Conservation (phyloP, 2,888 invertebrate genomes). For the Acleris literana region DNA sequence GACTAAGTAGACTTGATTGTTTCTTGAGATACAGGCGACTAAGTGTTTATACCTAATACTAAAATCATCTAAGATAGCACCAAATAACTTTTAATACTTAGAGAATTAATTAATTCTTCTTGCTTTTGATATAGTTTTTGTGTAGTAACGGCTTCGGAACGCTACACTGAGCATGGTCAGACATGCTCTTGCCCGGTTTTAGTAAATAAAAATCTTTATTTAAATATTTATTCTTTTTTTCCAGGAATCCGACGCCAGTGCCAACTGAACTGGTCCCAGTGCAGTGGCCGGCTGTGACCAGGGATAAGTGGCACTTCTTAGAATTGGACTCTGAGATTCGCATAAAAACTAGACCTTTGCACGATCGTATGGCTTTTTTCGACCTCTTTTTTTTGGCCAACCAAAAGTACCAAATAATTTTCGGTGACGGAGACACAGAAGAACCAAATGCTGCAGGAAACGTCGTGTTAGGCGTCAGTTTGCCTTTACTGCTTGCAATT, state of each 20-base stretch:
- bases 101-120: too few relatives aligned
- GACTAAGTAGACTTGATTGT: too few relatives aligned
- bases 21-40: too few relatives aligned
- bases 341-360: conserved; percentile 46
- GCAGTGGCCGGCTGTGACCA: too few relatives aligned
- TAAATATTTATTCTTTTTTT: conserved; percentile 5
- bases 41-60: too few relatives aligned
- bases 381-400: conserved; percentile 54
- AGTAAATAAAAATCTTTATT: too few relatives aligned
- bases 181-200: too few relatives aligned
- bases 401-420: conserved; percentile 36
- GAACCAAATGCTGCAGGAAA: background rate
- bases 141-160: too few relatives aligned
- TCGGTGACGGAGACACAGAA: background rate
- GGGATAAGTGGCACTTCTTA: conserved; percentile 43
- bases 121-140: too few relatives aligned
- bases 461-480: background rate
- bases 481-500: background rate
- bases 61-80: too few relatives aligned
- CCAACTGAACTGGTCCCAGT: conserved; percentile 1
- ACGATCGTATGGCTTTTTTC: conserved; percentile 55
- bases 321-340: conserved; percentile 47
- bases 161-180: too few relatives aligned
- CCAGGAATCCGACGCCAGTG: conserved; percentile 60
- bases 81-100: too few relatives aligned